A percentile compares a stretch with the other conserved stretches of the same genome.
phyloP scores from a whole-genome alignment of 2,888 invertebrate species.

The Xylocampa areola region DNA sequence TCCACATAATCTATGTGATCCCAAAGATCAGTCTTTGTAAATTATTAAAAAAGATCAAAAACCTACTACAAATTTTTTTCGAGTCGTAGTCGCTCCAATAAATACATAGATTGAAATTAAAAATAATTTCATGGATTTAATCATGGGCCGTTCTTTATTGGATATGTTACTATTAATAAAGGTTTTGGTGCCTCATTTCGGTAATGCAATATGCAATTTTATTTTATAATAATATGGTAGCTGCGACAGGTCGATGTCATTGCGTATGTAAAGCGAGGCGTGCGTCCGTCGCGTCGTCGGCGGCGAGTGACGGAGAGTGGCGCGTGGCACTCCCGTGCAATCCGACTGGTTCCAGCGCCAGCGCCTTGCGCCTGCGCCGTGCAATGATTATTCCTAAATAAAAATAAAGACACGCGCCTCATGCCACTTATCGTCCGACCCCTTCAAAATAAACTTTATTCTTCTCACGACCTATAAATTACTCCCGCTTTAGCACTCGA shows the following conservation, averaged over 20 bases:
- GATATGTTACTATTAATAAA: too few relatives aligned
- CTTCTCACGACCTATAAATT: conserved; percentile 25
- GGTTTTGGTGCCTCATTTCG: background rate
- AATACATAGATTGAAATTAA: background rate
- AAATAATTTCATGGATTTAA: background rate
- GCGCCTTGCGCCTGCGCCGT: conserved; percentile 36
- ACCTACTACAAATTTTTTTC: background rate
- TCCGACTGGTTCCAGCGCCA: conserved; percentile 57
- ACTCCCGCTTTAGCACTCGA: conserved; percentile 63
- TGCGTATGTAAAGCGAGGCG: conserved; percentile 34
- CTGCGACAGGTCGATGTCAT: conserved; percentile 17
- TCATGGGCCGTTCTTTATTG: too few relatives aligned
- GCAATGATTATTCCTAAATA: conserved; percentile 70
- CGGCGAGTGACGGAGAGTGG: conserved; percentile 46
- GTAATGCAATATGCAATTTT: background rate
- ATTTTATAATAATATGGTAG: conserved; percentile 2
- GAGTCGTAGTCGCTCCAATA: too few relatives aligned
- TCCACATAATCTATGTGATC: too few relatives aligned
- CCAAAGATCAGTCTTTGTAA: too few relatives aligned
- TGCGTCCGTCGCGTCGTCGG: conserved; percentile 43
- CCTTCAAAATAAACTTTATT: conserved; percentile 60
- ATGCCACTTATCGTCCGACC: conserved; percentile 62
- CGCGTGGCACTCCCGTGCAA: conserved; percentile 69
- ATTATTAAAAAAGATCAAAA: too few relatives aligned
- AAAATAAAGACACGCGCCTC: conserved; percentile 69